Percentiles rank a stretch among this genome's conserved stretches.
Conservation (phyloP, 2,113 vertebrate species). For the Silurus glanis region DNA sequence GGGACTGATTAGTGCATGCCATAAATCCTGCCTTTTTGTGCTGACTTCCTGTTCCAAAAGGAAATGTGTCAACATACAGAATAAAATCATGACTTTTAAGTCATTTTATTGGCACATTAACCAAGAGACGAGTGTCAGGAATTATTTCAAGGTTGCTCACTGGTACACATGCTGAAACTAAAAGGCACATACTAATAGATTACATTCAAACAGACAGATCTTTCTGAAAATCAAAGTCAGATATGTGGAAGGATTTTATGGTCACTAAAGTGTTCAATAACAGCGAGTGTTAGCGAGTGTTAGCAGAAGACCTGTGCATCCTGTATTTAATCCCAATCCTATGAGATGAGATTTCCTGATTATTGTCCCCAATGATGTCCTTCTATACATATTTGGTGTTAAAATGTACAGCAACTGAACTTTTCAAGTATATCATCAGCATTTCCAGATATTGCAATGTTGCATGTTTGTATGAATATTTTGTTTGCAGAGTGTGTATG, state of each 20-base stretch:
- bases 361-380: conserved; percentile 12
- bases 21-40: background rate
- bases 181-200: background rate
- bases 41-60: background rate
- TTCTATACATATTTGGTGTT: conserved; percentile 12
- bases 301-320: conserved; percentile 11
- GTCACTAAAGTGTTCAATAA: background rate
- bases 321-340: background rate
- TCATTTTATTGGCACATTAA: background rate
- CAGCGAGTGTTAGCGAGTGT: background rate
- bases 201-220: background rate
- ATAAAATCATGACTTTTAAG: background rate
- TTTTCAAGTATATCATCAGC: conserved; percentile 6
- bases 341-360: conserved; percentile 2
- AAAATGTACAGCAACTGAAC: conserved; percentile 16
- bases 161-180: background rate
- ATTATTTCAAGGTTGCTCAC: background rate
- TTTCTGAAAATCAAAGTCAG: background rate
- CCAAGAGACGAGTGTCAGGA: background rate
- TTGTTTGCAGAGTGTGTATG: conserved; percentile 15
- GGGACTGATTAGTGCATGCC: background rate
- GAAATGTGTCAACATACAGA: background rate
- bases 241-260: background rate
- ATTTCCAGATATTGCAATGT: background rate
- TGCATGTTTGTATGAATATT: conserved; percentile 40